Conservation (phyloP, 1,140 invertebrate species). For the Venturia canescens region DNA sequence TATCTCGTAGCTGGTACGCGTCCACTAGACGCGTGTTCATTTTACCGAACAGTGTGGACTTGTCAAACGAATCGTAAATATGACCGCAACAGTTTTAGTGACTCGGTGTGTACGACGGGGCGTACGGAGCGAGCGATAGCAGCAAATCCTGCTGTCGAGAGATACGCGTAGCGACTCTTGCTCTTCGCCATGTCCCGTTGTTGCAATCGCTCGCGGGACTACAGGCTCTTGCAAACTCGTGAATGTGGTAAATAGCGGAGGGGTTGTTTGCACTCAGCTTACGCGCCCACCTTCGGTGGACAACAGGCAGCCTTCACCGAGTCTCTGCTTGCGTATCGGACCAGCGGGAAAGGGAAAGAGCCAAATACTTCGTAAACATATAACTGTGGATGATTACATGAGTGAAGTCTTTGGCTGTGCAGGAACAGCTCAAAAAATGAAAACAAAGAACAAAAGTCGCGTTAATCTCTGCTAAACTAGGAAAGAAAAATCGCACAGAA, state of each 20-base stretch:
- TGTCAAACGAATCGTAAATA: constrained; percentile 31
- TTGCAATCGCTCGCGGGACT: not conserved
- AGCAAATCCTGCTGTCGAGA: constrained; percentile 9
- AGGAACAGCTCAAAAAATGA: constrained; percentile 1
- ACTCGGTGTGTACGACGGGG: not conserved
- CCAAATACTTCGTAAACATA: constrained; percentile 40
- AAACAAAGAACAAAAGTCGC: not conserved
- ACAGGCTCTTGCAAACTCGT: constrained; percentile 12
- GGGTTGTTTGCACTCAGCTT: constrained; percentile 67
- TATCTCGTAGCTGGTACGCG: not conserved
- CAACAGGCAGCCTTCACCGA: constrained; percentile 57
- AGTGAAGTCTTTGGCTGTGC: constrained; percentile 7
- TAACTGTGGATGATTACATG: constrained; percentile 28
- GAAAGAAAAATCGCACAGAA: constrained; percentile 37
- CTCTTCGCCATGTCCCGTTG: not conserved
- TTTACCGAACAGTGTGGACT: constrained; percentile 4
- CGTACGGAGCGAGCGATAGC: not conserved
- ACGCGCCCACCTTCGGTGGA: constrained; percentile 61
- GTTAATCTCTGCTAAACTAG: constrained; percentile 36
- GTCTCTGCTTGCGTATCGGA: constrained; percentile 63
- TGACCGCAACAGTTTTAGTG: not conserved
- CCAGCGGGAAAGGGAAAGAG: constrained; percentile 39
- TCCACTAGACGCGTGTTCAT: not conserved
- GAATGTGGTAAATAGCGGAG: constrained; percentile 56
- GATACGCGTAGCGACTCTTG: not conserved